These are phyloP conservation scores for Poeciliopsis retropinna DNA, from an alignment of 2,113 vertebrate genomes.

Conservation along the genomic window DNA sequence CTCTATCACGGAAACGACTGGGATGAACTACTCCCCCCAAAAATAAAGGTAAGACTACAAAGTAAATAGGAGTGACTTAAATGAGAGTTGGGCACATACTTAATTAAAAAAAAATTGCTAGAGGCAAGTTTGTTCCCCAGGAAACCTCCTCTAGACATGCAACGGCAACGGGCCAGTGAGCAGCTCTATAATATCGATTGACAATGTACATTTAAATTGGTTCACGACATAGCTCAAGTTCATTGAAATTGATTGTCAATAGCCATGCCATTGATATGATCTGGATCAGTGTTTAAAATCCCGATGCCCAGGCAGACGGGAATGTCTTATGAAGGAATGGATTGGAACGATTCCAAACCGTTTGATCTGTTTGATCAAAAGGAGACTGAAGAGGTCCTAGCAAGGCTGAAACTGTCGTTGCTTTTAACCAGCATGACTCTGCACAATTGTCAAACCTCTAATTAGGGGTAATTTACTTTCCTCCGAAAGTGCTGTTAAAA, in stretches of 20 bases:
- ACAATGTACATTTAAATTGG: slow-evolving; percentile 35
- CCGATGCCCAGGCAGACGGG: neutral
- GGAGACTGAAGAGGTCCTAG: slow-evolving; percentile 14
- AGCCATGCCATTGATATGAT: slow-evolving; percentile 36
- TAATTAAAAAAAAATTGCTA: neutral
- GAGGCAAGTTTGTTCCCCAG: slow-evolving; percentile 2
- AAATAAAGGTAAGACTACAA: neutral
- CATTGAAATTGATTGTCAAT: slow-evolving; percentile 68
- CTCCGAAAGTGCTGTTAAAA: slow-evolving; percentile 12
- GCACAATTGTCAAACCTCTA: slow-evolving; percentile 30
- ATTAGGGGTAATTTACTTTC: slow-evolving; percentile 41
- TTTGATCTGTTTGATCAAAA: slow-evolving; percentile 25
- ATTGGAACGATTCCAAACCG: too few species aligned
- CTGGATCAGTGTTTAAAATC: slow-evolving; percentile 46
- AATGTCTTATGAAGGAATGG: neutral
- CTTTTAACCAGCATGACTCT: slow-evolving; percentile 38
- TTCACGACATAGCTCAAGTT: slow-evolving; percentile 44
- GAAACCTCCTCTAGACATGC: slow-evolving; percentile 12
- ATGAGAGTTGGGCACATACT: too few species aligned
- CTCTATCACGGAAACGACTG: too few species aligned
- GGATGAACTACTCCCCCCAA: too few species aligned
- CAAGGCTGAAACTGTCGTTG: slow-evolving; percentile 32
- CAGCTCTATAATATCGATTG: slow-evolving; percentile 54
- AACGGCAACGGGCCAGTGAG: slow-evolving; percentile 15
- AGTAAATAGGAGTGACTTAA: too few species aligned